Percentiles rank a stretch among this genome's conserved stretches.
Evolutionary conservation across 2,113 vertebrate species (phyloP).

Genomic region (Calonectris borealis): DNA sequence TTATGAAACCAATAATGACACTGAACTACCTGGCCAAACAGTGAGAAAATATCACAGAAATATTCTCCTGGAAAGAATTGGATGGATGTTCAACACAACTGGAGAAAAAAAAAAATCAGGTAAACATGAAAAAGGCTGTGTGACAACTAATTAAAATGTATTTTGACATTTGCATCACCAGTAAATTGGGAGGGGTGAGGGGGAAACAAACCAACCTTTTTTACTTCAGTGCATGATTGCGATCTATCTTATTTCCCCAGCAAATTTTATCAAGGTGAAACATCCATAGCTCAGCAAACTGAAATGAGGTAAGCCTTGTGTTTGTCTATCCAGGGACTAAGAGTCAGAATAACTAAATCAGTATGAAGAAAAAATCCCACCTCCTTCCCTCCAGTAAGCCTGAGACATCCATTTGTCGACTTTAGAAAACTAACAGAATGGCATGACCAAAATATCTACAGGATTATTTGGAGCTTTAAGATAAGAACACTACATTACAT

Average conservation of each 20-base stretch:
- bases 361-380: not conserved
- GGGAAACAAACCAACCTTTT: not conserved
- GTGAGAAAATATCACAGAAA: not conserved
- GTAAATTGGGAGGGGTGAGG: not conserved
- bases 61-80: not conserved
- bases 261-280: not conserved
- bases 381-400: not conserved
- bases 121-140: not conserved
- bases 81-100: not conserved
- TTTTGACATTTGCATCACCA: not conserved
- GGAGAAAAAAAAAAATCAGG: not conserved
- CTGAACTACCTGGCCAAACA: not conserved
- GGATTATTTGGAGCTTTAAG: not conserved
- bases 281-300: not conserved
- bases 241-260: not conserved
- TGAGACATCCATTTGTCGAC: not conserved
- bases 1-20: not conserved
- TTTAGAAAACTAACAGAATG: not conserved
- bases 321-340: not conserved
- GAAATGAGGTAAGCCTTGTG: not conserved
- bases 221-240: not conserved
- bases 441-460: not conserved
- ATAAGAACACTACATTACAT: not conserved
- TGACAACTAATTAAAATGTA: not conserved
- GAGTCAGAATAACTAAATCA: not conserved